A percentile compares a stretch with the other conserved stretches of the same genome.
These are phyloP conservation scores for Erebia ligea DNA, from an alignment of 2,888 invertebrate genomes.

Conservation along the genomic window DNA sequence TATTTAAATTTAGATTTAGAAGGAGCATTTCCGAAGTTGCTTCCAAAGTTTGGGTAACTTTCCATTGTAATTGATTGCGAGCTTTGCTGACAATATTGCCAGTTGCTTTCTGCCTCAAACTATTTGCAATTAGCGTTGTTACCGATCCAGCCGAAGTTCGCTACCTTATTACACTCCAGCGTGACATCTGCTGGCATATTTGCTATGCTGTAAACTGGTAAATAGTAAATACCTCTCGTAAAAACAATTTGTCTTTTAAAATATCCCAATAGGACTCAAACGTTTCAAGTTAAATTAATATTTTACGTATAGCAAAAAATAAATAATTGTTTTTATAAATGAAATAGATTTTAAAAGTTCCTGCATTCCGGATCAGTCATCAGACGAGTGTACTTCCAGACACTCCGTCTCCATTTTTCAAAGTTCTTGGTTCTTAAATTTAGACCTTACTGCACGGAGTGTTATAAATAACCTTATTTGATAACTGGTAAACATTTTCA, in stretches of 20 bases:
- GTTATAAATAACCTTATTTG: no score
- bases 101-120: neutral
- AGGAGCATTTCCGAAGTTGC: neutral
- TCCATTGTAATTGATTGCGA: neutral
- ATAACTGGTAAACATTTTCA: no score
- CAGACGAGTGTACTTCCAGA: no score
- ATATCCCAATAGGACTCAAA: neutral
- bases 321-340: no score
- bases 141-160: neutral
- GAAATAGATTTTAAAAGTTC: no score
- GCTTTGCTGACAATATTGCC: neutral
- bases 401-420: no score
- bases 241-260: neutral
- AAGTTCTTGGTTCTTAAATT: no score
- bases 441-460: no score
- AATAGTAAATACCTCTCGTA: neutral
- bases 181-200: neutral
- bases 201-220: neutral
- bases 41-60: neutral
- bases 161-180: neutral
- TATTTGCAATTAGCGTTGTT: slow-evolving; percentile 7
- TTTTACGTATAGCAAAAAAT: no score
- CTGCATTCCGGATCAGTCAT: no score
- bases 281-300: no score
- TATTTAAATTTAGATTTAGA: no score